A percentile compares a stretch with the other conserved stretches of the same genome.
These are phyloP conservation scores for Capromys pilorides DNA, from an alignment of 2,797 vertebrate genomes.

Conservation along the genomic window DNA sequence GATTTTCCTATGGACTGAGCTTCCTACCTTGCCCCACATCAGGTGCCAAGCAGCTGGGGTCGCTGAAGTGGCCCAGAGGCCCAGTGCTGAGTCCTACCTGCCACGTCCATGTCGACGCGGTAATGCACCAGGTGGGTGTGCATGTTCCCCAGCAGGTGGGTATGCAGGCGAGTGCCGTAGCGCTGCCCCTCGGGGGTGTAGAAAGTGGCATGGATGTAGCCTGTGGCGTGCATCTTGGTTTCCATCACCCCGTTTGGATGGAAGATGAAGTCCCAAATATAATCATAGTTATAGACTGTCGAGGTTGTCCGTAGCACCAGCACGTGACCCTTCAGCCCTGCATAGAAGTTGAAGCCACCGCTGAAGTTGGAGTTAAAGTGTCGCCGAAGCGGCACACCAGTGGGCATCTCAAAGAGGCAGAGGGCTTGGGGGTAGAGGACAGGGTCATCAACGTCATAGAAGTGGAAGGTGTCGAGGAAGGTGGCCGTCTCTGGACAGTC, in stretches of 20 bases:
- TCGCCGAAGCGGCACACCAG: slow-evolving; percentile 90
- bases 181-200: slow-evolving; percentile 91
- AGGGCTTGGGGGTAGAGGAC: slow-evolving; percentile 87
- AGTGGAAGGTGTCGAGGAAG: slow-evolving; percentile 91
- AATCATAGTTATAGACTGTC: slow-evolving; percentile 98
- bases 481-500: slow-evolving; percentile 94
- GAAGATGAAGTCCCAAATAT: slow-evolving; percentile 96
- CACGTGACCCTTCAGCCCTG: slow-evolving; percentile 90
- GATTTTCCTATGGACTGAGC: neutral
- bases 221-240: slow-evolving; percentile 93
- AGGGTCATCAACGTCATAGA: slow-evolving; percentile 90
- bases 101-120: slow-evolving; percentile 95
- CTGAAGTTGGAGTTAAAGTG: slow-evolving; percentile 92
- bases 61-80: neutral
- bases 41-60: neutral
- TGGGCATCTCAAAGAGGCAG: slow-evolving; percentile 96
- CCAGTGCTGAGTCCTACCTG: slow-evolving; percentile 85
- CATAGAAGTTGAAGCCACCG: slow-evolving; percentile 92
- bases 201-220: slow-evolving; percentile 94
- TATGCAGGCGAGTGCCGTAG: slow-evolving; percentile 91
- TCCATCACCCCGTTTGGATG: slow-evolving; percentile 95
- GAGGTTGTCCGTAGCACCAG: slow-evolving; percentile 94
- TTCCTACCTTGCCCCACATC: neutral
- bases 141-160: slow-evolving; percentile 93
- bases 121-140: slow-evolving; percentile 96